These are phyloP conservation scores for Danionella cerebrum DNA, from an alignment of 2,113 vertebrate genomes.

Conservation along the genomic window DNA sequence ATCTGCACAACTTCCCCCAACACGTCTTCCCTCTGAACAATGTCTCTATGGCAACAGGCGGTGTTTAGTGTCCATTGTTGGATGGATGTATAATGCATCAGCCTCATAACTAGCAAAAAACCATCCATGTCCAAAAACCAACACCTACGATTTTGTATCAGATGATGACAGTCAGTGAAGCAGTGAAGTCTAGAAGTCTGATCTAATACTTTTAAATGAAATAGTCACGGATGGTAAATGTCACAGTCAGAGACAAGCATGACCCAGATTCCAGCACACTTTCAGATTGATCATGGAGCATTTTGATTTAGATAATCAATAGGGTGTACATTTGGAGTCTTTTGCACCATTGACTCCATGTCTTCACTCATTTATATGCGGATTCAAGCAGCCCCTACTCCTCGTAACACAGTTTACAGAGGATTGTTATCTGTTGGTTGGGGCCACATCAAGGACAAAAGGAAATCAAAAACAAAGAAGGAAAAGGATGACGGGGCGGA, in stretches of 20 bases:
- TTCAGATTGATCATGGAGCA: neutral
- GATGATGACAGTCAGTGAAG: neutral
- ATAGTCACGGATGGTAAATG: neutral
- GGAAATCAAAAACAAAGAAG: conserved; percentile 1
- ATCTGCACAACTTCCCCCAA: neutral
- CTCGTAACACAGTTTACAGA: neutral
- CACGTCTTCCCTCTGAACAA: neutral
- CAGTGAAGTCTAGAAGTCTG: neutral
- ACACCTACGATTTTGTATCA: neutral
- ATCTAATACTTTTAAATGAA: neutral
- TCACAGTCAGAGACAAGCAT: neutral
- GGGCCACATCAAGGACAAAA: conserved; percentile 10
- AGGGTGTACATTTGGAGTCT: no score
- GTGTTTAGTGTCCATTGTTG: conserved; percentile 9
- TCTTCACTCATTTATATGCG: neutral
- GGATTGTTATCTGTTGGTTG: neutral
- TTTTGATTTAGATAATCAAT: no score
- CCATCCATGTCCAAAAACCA: neutral
- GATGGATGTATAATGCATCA: conserved; percentile 5
- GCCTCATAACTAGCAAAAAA: conserved; percentile 14
- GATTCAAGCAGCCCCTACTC: neutral
- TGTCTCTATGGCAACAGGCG: conserved; percentile 11
- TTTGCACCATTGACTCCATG: neutral
- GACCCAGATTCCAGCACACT: neutral
- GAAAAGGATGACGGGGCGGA: neutral